Conservation (phyloP, 2,113 vertebrate species). For the Cephalopholis sonnerati region DNA sequence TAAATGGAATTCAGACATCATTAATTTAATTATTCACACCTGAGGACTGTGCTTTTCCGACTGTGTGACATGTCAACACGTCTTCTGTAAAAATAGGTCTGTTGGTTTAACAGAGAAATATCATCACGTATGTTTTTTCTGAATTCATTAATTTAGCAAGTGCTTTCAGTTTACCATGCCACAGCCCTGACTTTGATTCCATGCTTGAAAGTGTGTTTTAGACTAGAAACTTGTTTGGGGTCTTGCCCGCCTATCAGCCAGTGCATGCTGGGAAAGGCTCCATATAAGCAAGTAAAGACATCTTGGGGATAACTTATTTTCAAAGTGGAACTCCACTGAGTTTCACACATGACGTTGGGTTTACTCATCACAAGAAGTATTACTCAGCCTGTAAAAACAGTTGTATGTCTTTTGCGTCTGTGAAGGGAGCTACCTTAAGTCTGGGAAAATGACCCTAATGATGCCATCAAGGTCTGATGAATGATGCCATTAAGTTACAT, state of each 20-base stretch:
- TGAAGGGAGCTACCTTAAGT: background rate
- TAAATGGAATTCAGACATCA: slow-evolving; percentile 12
- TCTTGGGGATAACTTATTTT: background rate
- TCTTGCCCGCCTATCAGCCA: background rate
- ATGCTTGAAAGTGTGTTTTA: background rate
- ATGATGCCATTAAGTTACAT: background rate
- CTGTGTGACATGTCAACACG: slow-evolving; percentile 6
- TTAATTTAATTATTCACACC: background rate
- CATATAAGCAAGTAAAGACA: background rate
- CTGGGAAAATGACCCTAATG: background rate
- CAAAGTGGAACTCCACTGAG: background rate
- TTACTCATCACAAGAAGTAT: background rate
- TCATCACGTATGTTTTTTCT: background rate
- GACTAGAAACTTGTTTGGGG: background rate
- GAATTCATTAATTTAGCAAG: background rate
- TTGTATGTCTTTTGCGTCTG: background rate
- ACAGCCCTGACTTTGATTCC: background rate
- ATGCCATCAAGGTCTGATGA: background rate
- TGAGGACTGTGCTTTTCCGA: background rate
- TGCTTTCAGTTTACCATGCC: background rate
- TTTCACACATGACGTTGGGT: background rate
- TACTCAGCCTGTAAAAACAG: background rate
- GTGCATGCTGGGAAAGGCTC: slow-evolving; percentile 4
- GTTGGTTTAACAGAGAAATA: background rate
- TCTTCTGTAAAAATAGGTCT: background rate